A percentile compares a stretch with the other conserved stretches of the same genome.
Conservation (phyloP, 37 sponge, comb jelly and placozoan species). For the Aplysina aerophoba region DNA sequence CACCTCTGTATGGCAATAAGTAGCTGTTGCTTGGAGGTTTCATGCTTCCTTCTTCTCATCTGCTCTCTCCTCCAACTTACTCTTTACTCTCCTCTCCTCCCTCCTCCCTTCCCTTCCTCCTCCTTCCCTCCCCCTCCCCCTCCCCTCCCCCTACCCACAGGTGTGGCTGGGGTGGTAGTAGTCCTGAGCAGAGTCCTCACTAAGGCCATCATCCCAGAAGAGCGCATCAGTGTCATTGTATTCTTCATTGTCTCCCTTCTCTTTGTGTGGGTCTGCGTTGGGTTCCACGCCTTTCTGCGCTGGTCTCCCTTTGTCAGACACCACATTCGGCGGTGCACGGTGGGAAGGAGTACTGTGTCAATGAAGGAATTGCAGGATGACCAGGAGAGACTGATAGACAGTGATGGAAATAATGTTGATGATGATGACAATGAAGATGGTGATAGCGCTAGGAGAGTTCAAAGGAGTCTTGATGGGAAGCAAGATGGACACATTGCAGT, state of each 20-base stretch:
- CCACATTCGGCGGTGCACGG: slow-evolving; percentile 31
- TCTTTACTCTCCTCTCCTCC: neutral
- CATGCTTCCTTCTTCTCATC: too few relatives aligned
- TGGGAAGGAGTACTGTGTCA: neutral
- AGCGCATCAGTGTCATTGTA: slow-evolving; percentile 59
- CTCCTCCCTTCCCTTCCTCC: neutral
- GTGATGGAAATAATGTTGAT: too few relatives aligned
- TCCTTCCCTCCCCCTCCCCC: neutral
- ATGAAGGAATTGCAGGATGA: too few relatives aligned
- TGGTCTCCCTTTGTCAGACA: slow-evolving; percentile 63
- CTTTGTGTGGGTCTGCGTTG: slow-evolving; percentile 73
- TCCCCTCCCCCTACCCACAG: neutral
- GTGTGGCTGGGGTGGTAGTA: slow-evolving; percentile 74
- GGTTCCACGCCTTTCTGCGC: slow-evolving; percentile 61
- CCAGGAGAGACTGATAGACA: too few relatives aligned
- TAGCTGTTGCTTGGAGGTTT: too few relatives aligned
- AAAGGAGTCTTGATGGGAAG: too few relatives aligned
- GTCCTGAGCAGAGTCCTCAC: slow-evolving; percentile 77
- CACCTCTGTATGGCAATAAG: neutral
- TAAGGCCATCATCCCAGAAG: slow-evolving; percentile 51
- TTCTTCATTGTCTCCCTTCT: slow-evolving; percentile 84
- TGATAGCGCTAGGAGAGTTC: too few relatives aligned
- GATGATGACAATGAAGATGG: too few relatives aligned
- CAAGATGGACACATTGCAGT: too few relatives aligned
- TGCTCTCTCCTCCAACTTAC: too few relatives aligned